Base-by-base conservation (phyloP, 2,888 invertebrate species). In the Pyralis farinalis region DNA sequence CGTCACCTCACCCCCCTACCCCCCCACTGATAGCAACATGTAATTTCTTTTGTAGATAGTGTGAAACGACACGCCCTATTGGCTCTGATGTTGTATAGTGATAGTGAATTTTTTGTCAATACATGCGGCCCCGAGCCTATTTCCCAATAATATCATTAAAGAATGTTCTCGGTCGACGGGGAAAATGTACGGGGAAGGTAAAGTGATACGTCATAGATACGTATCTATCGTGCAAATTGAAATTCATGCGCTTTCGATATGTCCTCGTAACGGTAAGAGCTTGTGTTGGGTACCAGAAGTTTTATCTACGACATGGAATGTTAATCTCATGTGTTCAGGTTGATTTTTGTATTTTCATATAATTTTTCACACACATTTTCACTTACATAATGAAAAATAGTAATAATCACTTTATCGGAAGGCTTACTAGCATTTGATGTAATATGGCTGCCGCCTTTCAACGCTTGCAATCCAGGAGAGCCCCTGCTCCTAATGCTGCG, bases 1-100 rank as follows among this genome's bases (percentile, higher is more conserved):
- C 77, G 72, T 73, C 76, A 79, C 56, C 59, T 16, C 16, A 54
- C 58, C 56, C 54, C 66, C 55, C 57, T 55, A 59, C 55, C 53
- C 61, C n/a, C 55, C 53, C 53, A 60, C 64, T 64, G 67, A 72
- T 71, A 69, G 72, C 71, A 73, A 70, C 72, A 69, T 72, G 81
- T 86, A 84, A 86, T 86, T 86, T 84, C 82, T 84, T 73, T 85
- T 82, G 79, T 82, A 78, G 80, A 81, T 81, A 81, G 80, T 82
- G 79, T 73, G 79, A 78, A 71, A 58, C 69, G 78, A 71, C 78
- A 78, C 79, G 71, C 79, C 75, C 76, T 74, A 76, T 81, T 77
- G 71, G 68, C 63, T 73, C 53, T 49, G 58, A 54, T 58, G 65
- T 52, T 62, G 58, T 66, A 62, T 76, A 68, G 70, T 66, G 72